Conservation (phyloP, 1,140 invertebrate genomes). For the Trachelipus rathkii region DNA sequence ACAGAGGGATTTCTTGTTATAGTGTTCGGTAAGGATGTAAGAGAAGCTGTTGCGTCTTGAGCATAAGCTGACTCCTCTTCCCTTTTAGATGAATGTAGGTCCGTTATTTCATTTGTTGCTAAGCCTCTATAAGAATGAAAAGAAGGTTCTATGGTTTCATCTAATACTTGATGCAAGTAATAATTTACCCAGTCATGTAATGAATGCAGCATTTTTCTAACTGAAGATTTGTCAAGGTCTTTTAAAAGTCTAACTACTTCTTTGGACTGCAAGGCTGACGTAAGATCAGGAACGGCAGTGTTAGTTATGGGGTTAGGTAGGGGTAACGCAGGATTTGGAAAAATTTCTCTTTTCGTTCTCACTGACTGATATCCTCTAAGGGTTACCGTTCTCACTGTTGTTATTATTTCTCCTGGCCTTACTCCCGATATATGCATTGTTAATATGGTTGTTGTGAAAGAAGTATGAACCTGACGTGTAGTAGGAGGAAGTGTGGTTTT, state of each 20-base stretch:
- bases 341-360: constrained; percentile 26
- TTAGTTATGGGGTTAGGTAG: background rate
- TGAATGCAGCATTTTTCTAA: constrained; percentile 39
- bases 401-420: constrained; percentile 35
- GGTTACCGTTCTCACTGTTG: constrained; percentile 35
- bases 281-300: constrained; percentile 2
- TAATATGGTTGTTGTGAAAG: constrained; percentile 32
- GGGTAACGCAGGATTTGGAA: constrained; percentile 8
- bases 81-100: background rate
- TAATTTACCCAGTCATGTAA: constrained; percentile 41
- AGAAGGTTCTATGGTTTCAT: constrained; percentile 14
- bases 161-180: constrained; percentile 39
- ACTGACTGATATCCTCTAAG: constrained; percentile 30
- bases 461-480: constrained; percentile 1
- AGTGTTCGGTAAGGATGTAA: background rate
- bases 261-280: constrained; percentile 25
- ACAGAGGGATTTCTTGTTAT: background rate
- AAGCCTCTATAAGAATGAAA: background rate
- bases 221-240: constrained; percentile 30
- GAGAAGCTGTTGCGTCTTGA: background rate
- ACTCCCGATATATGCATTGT: constrained; percentile 43
- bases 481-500: background rate
- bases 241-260: constrained; percentile 38
- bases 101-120: background rate
- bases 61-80: background rate